Evolutionary conservation across 1,140 invertebrate genomes (phyloP).

Genomic region (Elymnias hypermnestra): DNA sequence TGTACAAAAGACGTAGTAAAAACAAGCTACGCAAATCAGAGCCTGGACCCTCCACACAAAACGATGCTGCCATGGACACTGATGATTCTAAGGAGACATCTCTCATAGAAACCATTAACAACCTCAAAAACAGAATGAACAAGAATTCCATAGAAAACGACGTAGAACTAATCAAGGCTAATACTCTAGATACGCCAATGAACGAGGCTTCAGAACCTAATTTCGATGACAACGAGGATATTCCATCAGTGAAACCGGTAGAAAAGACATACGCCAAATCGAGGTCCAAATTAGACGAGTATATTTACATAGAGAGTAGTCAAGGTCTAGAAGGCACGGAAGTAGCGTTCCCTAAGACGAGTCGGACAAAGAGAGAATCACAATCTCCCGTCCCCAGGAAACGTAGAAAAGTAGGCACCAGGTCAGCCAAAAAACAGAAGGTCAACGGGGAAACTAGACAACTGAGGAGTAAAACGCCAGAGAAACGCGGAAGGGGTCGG

Average conservation of each 20-base stretch:
- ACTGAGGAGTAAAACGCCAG: conserved; percentile 11
- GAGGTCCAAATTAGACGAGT: conserved; percentile 62
- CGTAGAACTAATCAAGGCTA: conserved; percentile 57
- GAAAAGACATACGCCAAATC: conserved; percentile 65
- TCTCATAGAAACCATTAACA: conserved; percentile 51
- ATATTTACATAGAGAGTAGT: conserved; percentile 62
- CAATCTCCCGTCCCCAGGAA: conserved; percentile 51
- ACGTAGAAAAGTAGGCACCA: conserved; percentile 46
- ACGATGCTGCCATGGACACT: conserved; percentile 18
- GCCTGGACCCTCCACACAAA: conserved; percentile 29
- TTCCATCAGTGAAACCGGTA: conserved; percentile 56
- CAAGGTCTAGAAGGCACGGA: conserved; percentile 56
- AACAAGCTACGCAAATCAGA: conserved; percentile 52
- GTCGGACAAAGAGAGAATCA: conserved; percentile 36
- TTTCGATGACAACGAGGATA: conserved; percentile 46
- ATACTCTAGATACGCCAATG: conserved; percentile 50
- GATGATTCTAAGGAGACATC: conserved; percentile 35
- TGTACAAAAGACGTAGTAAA: conserved; percentile 62
- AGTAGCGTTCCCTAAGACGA: conserved; percentile 56
- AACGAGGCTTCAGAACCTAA: conserved; percentile 35
- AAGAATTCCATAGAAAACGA: conserved; percentile 63
- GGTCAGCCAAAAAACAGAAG: conserved; percentile 23
- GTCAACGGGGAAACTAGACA: conserved; percentile 25
- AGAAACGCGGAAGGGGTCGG: conserved; percentile 32
- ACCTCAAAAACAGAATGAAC: conserved; percentile 55